Conservation (phyloP, 2,888 invertebrate species). For the Dasypogon diadema region DNA sequence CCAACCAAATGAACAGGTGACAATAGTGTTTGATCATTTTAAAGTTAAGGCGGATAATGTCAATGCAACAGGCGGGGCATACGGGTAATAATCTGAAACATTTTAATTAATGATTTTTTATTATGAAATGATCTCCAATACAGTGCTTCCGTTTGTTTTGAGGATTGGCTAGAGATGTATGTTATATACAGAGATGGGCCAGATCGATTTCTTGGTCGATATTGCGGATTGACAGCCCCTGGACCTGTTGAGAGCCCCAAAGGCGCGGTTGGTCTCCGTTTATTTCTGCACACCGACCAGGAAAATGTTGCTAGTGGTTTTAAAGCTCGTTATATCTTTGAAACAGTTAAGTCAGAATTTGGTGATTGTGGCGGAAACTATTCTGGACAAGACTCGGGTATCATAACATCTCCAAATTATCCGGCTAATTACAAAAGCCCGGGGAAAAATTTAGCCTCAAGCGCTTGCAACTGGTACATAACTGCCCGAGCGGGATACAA, state of each 20-base stretch:
- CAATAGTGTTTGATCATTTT: slow-evolving; percentile 91
- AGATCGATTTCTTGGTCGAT: slow-evolving; percentile 88
- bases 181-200: slow-evolving; percentile 87
- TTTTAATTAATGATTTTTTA: not conserved
- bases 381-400: slow-evolving; percentile 84
- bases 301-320: slow-evolving; percentile 94
- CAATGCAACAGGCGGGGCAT: slow-evolving; percentile 81
- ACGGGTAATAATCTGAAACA: slow-evolving; percentile 73
- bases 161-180: slow-evolving; percentile 95
- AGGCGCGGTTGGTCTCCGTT: slow-evolving; percentile 87
- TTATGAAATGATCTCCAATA: slow-evolving; percentile 50
- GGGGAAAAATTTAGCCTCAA: slow-evolving; percentile 81
- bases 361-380: slow-evolving; percentile 95
- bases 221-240: slow-evolving; percentile 91
- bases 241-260: slow-evolving; percentile 95
- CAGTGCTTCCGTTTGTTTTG: slow-evolving; percentile 83
- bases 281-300: slow-evolving; percentile 89
- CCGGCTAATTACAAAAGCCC: slow-evolving; percentile 92
- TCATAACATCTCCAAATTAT: slow-evolving; percentile 90
- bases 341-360: slow-evolving; percentile 87
- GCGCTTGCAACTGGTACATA: slow-evolving; percentile 97
- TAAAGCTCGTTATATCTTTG: slow-evolving; percentile 94
- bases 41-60: slow-evolving; percentile 86
- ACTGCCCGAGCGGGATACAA: slow-evolving; percentile 86
- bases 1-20: slow-evolving; percentile 89